Evolutionary conservation across 2,113 vertebrate species (phyloP).

Genomic region (Enhydra lutris): DNA sequence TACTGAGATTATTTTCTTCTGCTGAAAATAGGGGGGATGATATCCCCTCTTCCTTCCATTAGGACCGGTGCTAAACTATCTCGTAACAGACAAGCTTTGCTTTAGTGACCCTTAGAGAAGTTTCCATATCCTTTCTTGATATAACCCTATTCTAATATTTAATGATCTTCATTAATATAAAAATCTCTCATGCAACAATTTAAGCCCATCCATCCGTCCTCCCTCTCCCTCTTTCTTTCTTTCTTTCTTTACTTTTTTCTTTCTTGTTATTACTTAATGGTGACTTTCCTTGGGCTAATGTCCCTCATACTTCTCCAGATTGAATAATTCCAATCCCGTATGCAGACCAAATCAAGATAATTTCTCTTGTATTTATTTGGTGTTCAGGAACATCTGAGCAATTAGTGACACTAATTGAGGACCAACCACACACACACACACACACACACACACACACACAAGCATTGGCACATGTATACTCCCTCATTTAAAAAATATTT

Average conservation of each 20-base stretch:
- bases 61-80: background rate
- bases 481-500: background rate
- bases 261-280: background rate
- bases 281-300: background rate
- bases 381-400: background rate
- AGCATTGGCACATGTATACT: fast-evolving
- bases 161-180: constrained; percentile 23
- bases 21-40: background rate
- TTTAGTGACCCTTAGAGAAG: background rate
- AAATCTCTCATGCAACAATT: background rate
- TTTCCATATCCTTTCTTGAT: background rate
- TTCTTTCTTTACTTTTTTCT: background rate
- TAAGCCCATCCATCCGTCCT: background rate
- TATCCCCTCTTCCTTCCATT: background rate
- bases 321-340: background rate
- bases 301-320: background rate
- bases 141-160: background rate
- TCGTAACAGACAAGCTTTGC: background rate
- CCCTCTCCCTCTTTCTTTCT: background rate
- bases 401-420: background rate
- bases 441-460: background rate
- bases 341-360: background rate
- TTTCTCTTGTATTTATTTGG: background rate
- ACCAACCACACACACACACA: background rate
- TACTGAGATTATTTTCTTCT: background rate